Evolutionary conservation across 2,888 invertebrate species (phyloP).

Genomic region (Lysandra coridon): DNA sequence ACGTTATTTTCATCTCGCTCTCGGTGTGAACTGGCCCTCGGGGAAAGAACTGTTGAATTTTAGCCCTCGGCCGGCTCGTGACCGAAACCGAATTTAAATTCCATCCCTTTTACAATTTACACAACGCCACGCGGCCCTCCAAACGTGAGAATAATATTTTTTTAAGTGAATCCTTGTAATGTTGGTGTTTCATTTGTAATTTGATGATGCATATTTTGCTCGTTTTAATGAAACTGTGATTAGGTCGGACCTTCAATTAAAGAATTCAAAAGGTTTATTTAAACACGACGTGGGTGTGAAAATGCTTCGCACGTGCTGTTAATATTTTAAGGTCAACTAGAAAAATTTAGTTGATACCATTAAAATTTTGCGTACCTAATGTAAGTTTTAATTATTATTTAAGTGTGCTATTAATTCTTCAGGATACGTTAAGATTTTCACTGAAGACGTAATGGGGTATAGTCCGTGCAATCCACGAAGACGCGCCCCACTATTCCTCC

Average conservation of each 20-base stretch:
- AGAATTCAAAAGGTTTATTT: conserved; percentile 1
- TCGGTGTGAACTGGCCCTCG: conserved; percentile 22
- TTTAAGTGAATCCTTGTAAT: conserved; percentile 17
- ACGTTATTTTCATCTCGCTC: not conserved
- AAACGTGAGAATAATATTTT: conserved; percentile 20
- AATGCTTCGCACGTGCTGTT: not conserved
- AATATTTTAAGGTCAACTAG: not conserved
- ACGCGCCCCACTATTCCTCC: no score
- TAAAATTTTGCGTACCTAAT: not conserved
- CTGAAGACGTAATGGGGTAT: no score
- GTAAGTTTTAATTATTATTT: not conserved
- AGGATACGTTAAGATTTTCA: no score
- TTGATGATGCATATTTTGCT: conserved; percentile 3
- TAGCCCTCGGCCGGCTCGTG: conserved; percentile 48
- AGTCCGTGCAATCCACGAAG: no score
- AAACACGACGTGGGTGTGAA: not conserved
- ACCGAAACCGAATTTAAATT: conserved; percentile 45
- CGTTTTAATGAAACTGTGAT: conserved; percentile 8
- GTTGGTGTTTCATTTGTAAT: not conserved
- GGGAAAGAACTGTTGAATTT: conserved; percentile 68
- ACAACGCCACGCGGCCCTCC: not conserved
- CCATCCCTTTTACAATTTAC: conserved; percentile 36
- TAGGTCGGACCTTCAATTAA: not conserved
- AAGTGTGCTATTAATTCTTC: not conserved
- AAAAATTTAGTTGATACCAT: not conserved